phyloP scores from a whole-genome alignment of 2,113 vertebrate species.

The Platysternon megacephalum region DNA sequence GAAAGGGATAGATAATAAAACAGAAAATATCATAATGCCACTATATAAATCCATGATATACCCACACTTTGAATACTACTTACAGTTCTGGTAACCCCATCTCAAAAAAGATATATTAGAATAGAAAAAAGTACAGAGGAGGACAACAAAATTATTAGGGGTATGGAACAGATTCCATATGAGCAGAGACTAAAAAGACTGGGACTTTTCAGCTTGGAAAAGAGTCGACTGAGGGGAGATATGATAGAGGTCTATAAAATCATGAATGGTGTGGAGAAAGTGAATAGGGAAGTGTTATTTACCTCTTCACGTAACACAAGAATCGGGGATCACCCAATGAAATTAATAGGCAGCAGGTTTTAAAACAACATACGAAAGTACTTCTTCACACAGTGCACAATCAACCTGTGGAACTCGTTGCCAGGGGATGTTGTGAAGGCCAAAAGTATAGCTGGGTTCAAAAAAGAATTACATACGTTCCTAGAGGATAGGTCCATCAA shows the following conservation, averaged over 20 bases:
- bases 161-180: neutral
- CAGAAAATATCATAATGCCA: neutral
- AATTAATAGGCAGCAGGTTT: too few species aligned
- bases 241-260: neutral
- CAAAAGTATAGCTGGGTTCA: too few species aligned
- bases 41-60: neutral
- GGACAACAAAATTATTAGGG: neutral
- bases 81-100: neutral
- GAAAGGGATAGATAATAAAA: neutral
- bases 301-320: neutral
- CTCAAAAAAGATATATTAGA: neutral
- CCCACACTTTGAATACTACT: neutral
- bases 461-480: too few species aligned
- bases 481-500: too few species aligned
- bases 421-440: too few species aligned
- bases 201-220: neutral
- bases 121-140: neutral
- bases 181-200: neutral
- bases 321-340: neutral
- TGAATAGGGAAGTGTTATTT: neutral
- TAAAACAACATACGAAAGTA: too few species aligned
- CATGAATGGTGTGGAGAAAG: neutral
- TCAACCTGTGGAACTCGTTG: too few species aligned
- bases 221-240: neutral
- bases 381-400: too few species aligned